These are phyloP conservation scores for Xanthia icteritia DNA, from an alignment of 2,888 invertebrate species.

Conservation along the genomic window DNA sequence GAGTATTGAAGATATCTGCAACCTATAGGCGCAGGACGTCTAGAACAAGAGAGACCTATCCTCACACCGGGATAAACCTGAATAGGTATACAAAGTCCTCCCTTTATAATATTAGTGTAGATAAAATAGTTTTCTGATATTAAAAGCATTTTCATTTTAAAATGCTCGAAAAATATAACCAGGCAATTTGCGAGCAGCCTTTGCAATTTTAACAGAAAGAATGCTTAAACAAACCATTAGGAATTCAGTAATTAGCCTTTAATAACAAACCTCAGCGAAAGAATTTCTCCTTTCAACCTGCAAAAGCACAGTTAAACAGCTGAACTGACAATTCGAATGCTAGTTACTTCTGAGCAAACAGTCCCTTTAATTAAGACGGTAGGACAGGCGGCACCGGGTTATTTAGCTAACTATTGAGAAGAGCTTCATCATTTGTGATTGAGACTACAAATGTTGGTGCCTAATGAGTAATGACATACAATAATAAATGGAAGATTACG, in stretches of 20 bases:
- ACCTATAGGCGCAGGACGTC: too few relatives aligned
- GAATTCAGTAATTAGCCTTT: not conserved
- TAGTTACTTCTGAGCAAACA: constrained; percentile 35
- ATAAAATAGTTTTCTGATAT: not conserved
- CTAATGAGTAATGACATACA: not conserved
- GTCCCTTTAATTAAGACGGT: constrained; percentile 30
- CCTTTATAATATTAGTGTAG: too few relatives aligned
- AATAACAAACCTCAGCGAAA: constrained; percentile 34
- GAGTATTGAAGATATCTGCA: too few relatives aligned
- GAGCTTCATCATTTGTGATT: not conserved
- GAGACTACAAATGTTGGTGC: not conserved
- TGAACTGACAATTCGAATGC: constrained; percentile 34
- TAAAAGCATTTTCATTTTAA: not conserved
- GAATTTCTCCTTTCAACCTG: constrained; percentile 2
- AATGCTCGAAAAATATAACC: not conserved
- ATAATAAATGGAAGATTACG: not conserved
- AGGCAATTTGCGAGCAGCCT: not conserved
- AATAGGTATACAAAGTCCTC: too few relatives aligned
- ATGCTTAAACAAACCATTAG: constrained; percentile 34
- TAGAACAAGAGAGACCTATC: too few relatives aligned
- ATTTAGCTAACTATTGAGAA: not conserved
- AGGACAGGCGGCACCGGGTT: not conserved
- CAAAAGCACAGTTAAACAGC: constrained; percentile 35
- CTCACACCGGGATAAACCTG: too few relatives aligned
- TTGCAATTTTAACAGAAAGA: constrained; percentile 1